Evolutionary conservation across 1,140 invertebrate genomes (phyloP).

Genomic region (Spodoptera litura): DNA sequence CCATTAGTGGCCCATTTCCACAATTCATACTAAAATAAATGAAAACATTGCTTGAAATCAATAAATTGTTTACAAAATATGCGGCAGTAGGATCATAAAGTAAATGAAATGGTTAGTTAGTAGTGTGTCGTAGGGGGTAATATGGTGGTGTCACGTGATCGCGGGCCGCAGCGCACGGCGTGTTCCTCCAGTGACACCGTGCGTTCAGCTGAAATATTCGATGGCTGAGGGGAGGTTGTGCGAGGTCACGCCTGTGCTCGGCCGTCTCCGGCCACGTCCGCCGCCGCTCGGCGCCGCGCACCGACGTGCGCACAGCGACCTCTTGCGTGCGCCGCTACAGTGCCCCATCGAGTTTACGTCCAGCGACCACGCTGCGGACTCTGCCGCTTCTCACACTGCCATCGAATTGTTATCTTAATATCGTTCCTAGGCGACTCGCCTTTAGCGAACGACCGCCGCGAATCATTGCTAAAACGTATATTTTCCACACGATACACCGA

Average conservation of each 20-base stretch:
- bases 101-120: constrained; percentile 39
- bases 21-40: constrained; percentile 9
- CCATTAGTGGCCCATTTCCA: too few relatives aligned
- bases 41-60: background rate
- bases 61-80: constrained; percentile 33
- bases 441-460: constrained; percentile 71
- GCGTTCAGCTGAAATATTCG: constrained; percentile 77
- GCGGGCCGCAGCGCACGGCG: constrained; percentile 56
- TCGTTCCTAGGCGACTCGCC: constrained; percentile 74
- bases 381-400: constrained; percentile 81
- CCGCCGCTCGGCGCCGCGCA: constrained; percentile 56
- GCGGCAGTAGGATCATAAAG: constrained; percentile 22
- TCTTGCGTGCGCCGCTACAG: constrained; percentile 76
- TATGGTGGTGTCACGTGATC: constrained; percentile 60
- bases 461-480: constrained; percentile 63
- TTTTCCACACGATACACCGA: constrained; percentile 56
- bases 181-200: constrained; percentile 59
- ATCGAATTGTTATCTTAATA: constrained; percentile 79
- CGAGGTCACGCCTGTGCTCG: constrained; percentile 77
- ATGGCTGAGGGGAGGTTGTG: constrained; percentile 72
- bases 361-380: constrained; percentile 80
- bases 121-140: constrained; percentile 22
- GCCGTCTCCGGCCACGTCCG: constrained; percentile 59
- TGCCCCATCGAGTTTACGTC: constrained; percentile 73
- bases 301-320: constrained; percentile 74